Conservation (phyloP, 2,888 invertebrate genomes). For the Trachelus troglodyta region DNA sequence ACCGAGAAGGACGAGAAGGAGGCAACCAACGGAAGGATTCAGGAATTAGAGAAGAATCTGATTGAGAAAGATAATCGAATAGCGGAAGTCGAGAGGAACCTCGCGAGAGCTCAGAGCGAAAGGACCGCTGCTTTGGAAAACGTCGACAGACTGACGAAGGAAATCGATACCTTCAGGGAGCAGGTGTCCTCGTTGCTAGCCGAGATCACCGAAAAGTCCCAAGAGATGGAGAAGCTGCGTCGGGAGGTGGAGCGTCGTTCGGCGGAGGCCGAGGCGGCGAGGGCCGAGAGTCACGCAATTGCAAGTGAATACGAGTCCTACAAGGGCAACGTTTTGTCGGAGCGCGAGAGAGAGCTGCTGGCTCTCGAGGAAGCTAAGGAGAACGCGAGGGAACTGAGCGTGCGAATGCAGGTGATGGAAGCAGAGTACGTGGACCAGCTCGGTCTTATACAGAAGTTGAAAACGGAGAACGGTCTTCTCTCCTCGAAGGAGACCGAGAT, state of each 20-base stretch:
- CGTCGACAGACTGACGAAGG: slow-evolving; percentile 29
- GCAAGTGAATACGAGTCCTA: slow-evolving; percentile 34
- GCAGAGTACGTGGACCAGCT: slow-evolving; percentile 56
- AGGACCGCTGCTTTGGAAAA: slow-evolving; percentile 23
- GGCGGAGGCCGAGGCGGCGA: slow-evolving; percentile 21
- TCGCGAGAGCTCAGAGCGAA: slow-evolving; percentile 31
- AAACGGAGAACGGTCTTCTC: slow-evolving; percentile 54
- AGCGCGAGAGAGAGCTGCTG: slow-evolving; percentile 41
- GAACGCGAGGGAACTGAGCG: slow-evolving; percentile 57
- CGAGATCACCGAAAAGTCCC: slow-evolving; percentile 38
- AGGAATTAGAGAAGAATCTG: slow-evolving; percentile 38
- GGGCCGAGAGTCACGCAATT: background rate
- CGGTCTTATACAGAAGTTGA: slow-evolving; percentile 51
- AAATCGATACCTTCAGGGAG: slow-evolving; percentile 34
- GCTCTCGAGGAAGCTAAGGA: slow-evolving; percentile 55
- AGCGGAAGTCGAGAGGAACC: slow-evolving; percentile 43
- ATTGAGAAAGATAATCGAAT: slow-evolving; percentile 51
- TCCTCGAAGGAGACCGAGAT: slow-evolving; percentile 63
- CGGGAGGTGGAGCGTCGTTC: slow-evolving; percentile 14
- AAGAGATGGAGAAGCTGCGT: slow-evolving; percentile 36
- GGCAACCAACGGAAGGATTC: slow-evolving; percentile 45
- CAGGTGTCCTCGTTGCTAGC: slow-evolving; percentile 32
- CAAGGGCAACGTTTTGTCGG: slow-evolving; percentile 18
- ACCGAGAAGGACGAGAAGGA: slow-evolving; percentile 56
- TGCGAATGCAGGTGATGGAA: slow-evolving; percentile 62